A percentile compares a stretch with the other conserved stretches of the same genome.
Evolutionary conservation across 1,140 invertebrate species (phyloP).

Genomic region (Eurosta solidaginis): DNA sequence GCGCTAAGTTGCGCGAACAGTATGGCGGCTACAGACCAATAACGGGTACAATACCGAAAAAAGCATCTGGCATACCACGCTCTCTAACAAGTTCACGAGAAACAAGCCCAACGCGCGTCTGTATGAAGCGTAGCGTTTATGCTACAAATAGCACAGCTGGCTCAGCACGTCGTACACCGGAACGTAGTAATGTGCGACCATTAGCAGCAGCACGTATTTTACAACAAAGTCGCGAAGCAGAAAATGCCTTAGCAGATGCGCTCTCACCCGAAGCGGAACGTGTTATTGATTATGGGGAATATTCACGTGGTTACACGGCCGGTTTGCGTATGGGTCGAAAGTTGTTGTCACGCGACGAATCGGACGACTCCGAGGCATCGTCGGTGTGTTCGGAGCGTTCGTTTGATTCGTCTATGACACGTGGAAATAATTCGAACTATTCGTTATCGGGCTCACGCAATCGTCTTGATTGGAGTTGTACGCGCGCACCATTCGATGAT

Average conservation of each 20-base stretch:
- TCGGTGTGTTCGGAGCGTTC: constrained; percentile 92
- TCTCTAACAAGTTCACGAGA: constrained; percentile 72
- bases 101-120: constrained; percentile 65
- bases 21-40: constrained; percentile 61
- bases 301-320: constrained; percentile 31
- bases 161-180: constrained; percentile 60
- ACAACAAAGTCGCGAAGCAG: constrained; percentile 87
- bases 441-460: constrained; percentile 82
- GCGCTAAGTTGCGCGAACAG: constrained; percentile 70
- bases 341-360: constrained; percentile 67
- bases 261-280: constrained; percentile 57
- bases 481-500: constrained; percentile 67
- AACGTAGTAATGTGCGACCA: constrained; percentile 65
- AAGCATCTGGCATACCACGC: constrained; percentile 74
- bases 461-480: constrained; percentile 67
- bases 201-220: constrained; percentile 81
- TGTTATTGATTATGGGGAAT: constrained; percentile 33
- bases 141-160: constrained; percentile 36
- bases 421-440: constrained; percentile 60
- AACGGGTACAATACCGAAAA: constrained; percentile 58
- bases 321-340: constrained; percentile 52
- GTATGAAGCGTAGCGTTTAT: constrained; percentile 56
- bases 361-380: constrained; percentile 90
- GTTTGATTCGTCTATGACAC: constrained; percentile 73
- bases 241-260: constrained; percentile 78